A percentile compares a stretch with the other conserved stretches of the same genome.
Conservation (phyloP, 2,113 vertebrate species). For the Puntigrus tetrazona region DNA sequence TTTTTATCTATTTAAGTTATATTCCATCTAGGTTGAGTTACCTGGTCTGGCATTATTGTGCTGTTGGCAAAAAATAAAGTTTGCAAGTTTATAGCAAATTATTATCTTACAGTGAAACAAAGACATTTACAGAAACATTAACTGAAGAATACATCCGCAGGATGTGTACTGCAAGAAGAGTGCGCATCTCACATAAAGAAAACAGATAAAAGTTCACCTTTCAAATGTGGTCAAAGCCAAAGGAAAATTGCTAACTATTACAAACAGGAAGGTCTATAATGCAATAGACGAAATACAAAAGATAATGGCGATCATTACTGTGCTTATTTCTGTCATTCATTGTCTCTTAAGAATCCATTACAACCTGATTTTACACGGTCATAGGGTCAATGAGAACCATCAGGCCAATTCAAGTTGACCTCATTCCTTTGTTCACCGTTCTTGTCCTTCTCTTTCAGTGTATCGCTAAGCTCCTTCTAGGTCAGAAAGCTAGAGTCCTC, state of each 20-base stretch:
- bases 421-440: background rate
- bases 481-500: conserved; percentile 3
- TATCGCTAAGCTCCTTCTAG: conserved; percentile 25
- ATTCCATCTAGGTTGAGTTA: background rate
- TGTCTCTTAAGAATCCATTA: background rate
- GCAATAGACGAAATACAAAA: background rate
- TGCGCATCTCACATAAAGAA: background rate
- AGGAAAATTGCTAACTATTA: background rate
- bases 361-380: background rate
- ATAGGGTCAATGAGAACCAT: background rate
- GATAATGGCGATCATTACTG: background rate
- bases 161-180: background rate
- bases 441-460: background rate
- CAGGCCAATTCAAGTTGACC: background rate
- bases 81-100: background rate
- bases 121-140: background rate
- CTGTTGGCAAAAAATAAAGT: background rate
- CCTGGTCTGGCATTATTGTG: too few relatives aligned
- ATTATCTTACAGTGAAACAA: background rate
- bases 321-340: background rate
- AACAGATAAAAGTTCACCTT: background rate
- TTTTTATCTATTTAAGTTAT: background rate
- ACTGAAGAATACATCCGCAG: background rate
- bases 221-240: background rate
- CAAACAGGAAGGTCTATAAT: background rate